Base-by-base conservation (phyloP, 2,888 invertebrate genomes). In the Maniola hyperantus region DNA sequence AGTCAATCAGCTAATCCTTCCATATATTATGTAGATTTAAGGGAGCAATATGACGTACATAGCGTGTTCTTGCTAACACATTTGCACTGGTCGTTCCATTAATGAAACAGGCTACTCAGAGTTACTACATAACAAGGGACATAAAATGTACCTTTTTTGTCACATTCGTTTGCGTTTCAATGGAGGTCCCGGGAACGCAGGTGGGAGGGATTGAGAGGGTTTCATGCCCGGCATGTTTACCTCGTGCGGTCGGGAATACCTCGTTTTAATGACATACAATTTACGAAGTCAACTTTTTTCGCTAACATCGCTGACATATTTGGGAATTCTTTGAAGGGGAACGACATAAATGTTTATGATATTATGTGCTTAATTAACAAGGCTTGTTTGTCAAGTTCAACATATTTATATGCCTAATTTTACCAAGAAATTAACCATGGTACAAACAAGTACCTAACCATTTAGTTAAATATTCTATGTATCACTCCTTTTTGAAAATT, bases 131-230 rank as follows among this genome's bases (percentile, higher is more conserved):
- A 57, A 57, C 42, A 57, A 57, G 42, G 18, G 20, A 57, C 42
- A 20, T 57, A 57, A 57, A 57, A 6, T 42, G 57, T 57, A 57
- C 57, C 42, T 57, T 57, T 55, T 57, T 57, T 57, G 57, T 57
- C 57, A 57, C 57, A 57, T 57, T 57, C 57, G 42, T 57, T 57
- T 57, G 54, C 15, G 34, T 55, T 20, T 20, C 20, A 39, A 57
- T 20, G 57, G 51, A 5, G 51, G 57, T 20, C 57, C 57, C 42
- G 57, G 54, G 42, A 20, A 20, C 57, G 20, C 57, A 57, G 18
- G 26, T 51, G 26, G 50, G 11, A 48, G 18, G 48, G 48, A 48
- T 15, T n/a, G 34, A 10, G 39, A 36, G 57, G 57, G 57, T 57
- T 15, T 39, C 39, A 7, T 6, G 2, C 54, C 6, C 57, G 57